Percentiles rank a stretch among this genome's conserved stretches.
These are phyloP conservation scores for Coelopa pilipes DNA, from an alignment of 2,888 invertebrate species.

Conservation along the genomic window DNA sequence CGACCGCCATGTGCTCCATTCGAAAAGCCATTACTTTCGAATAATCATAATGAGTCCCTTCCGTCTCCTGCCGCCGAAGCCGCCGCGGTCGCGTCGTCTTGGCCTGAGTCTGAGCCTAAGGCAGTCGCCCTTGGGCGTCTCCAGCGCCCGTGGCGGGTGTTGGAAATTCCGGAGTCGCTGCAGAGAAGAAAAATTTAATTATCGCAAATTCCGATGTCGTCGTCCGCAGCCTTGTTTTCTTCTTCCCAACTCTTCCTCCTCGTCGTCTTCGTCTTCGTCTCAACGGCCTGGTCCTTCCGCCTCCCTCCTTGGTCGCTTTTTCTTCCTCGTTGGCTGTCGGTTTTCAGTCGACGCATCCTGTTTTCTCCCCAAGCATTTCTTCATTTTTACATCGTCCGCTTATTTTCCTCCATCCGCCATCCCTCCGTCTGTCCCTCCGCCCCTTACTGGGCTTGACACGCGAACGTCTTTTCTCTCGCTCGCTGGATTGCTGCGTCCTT, in stretches of 20 bases:
- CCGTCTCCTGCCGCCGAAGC: background rate
- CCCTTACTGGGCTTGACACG: background rate
- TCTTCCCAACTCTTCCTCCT: background rate
- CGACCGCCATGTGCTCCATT: slow-evolving; percentile 30
- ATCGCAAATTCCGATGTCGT: slow-evolving; percentile 34
- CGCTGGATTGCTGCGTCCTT: background rate
- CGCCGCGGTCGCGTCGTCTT: background rate
- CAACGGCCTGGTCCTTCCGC: background rate
- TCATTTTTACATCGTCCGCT: background rate
- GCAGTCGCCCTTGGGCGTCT: background rate
- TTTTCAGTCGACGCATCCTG: background rate
- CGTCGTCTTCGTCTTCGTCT: background rate
- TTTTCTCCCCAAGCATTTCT: background rate
- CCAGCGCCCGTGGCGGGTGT: background rate
- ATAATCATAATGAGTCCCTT: slow-evolving; percentile 26
- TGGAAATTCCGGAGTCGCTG: slow-evolving; percentile 14
- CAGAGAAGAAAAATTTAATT: slow-evolving; percentile 31
- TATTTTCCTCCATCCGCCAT: too few relatives aligned
- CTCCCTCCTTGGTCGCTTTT: background rate
- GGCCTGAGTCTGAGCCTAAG: too few relatives aligned
- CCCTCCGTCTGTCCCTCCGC: too few relatives aligned
- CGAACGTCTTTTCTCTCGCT: background rate
- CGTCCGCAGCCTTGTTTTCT: slow-evolving; percentile 8
- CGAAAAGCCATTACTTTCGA: slow-evolving; percentile 33
- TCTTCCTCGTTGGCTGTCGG: background rate